Evolutionary conservation across 2,888 invertebrate species (phyloP), one percentile per base, ranked within the genome.

Genomic region (Campoletis raptor): DNA sequence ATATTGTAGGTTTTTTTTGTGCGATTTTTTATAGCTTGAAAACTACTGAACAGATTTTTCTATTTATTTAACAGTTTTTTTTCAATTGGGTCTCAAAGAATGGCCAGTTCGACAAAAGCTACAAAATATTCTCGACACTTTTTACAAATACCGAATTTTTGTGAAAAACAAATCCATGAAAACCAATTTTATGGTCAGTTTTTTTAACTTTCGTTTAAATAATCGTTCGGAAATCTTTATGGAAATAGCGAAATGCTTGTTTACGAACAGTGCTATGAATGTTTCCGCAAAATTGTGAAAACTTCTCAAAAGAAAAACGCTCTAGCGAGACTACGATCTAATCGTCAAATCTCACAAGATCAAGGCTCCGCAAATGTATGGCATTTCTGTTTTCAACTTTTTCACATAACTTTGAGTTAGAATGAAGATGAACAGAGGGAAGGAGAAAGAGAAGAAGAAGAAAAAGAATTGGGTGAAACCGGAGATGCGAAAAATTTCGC

Each of bases 401-500:
- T 45, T 24, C 0, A 61, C 42, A 52, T 21, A 45, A 48, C 0
- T 64, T 61, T 30, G 48, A 36, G 40, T 24, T 42, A n/a, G 30
- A 54, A 61, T 15, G n/a, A 45, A 72, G 66, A 45, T 4, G 64
- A 37, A 21, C 10, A 9, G 37, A 21, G n/a, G n/a, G 36, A 42
- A 2, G 45, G 30, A 30, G 30, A 30, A 30, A 57, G 54, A 37
- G 30, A 42, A 52, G 54, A 57, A 18, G 15, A 73, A 69, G 15
- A 61, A 72, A 24, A 9, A 30, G 21, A 82, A 82, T 66, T 76
- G 77, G 82, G 82, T 82, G 87, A 82, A 85, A 87, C 79, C 85
- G 79, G 85, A 87, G 87, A 85, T 36, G 85, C 70, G 81, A 54
- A 70, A 83, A 86, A 64, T 79, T 70, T 76, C 83, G 77, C 78